phyloP scores from a whole-genome alignment of 2,888 invertebrate species.

The Palloptera scutellata region DNA sequence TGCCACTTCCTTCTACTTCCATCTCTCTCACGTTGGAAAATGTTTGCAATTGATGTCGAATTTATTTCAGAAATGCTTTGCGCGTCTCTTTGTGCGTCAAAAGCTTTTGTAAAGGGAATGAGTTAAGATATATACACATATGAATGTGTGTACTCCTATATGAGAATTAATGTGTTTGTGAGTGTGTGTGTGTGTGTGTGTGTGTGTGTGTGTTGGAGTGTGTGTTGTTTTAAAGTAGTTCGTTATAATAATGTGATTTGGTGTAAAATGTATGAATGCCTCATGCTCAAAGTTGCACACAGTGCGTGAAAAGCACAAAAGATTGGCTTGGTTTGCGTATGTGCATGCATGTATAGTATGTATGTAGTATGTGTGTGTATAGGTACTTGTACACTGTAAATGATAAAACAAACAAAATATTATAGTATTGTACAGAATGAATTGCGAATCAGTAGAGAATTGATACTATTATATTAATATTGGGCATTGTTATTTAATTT shows the following conservation, averaged over 20 bases:
- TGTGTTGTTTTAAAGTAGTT: constrained; percentile 18
- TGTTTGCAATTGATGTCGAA: constrained; percentile 55
- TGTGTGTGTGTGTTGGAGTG: background rate
- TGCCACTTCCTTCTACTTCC: constrained; percentile 10
- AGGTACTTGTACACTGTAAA: too few relatives aligned
- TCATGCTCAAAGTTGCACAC: background rate
- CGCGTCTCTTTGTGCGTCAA: too few relatives aligned
- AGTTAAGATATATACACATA: constrained; percentile 2
- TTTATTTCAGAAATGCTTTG: constrained; percentile 46
- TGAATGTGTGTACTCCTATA: constrained; percentile 1
- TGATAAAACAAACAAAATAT: too few relatives aligned
- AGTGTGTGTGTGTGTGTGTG: constrained; percentile 9
- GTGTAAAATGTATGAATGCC: constrained; percentile 23
- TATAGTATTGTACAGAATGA: too few relatives aligned
- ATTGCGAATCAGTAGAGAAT: too few relatives aligned
- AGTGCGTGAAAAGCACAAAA: too few relatives aligned
- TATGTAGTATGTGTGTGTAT: too few relatives aligned
- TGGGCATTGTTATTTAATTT: too few relatives aligned
- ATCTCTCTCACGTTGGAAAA: constrained; percentile 25
- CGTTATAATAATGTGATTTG: constrained; percentile 34
- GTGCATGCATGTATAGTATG: too few relatives aligned
- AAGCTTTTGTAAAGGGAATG: background rate
- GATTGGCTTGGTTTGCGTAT: too few relatives aligned
- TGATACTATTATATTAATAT: too few relatives aligned
- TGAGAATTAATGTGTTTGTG: constrained; percentile 5